Evolutionary conservation across 2,797 vertebrate genomes (phyloP), one percentile per base, ranked within the genome.

Genomic region (Anabas testudineus): DNA sequence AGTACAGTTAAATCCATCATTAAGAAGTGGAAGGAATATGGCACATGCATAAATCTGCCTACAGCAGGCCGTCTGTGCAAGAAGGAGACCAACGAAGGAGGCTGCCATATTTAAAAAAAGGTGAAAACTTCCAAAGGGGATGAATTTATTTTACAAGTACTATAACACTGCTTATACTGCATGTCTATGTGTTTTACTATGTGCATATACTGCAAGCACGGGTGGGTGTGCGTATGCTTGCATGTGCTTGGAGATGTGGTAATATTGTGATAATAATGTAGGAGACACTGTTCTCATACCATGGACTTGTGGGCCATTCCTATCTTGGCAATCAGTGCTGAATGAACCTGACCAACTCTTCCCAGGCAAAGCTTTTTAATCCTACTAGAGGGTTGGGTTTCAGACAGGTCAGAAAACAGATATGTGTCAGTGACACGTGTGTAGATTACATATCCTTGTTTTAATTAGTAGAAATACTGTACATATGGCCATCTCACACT

Each of bases 331-430:
- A 87, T 85, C 67, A 75, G 78, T 85, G 72, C 82, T 54, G 51
- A 86, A 74, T 69, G 55, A 81, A 85, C 74, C 85, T 80, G 76
- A 80, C 79, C 87, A 88, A 76, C 81, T 85, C 85, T 83, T 91
- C 89, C 81, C 83, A 83, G 79, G 90, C 85, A 89, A 90, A 93
- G 88, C 89, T 92, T 92, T 88, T 88, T 93, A 94, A 94, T 93
- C 92, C 92, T 12, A 69, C 78, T 75, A 53, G 24, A 34, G 76
- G 82, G 74, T 95, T 81, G 46, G 71, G 92, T 94, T 94, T 93
- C 93, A 92, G 47, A 73, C 76, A 80, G 88, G 89, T 92, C 90
- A 91, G 83, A 88, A 54, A 77, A 71, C 76, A 91, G 91, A 91
- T 91, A 94, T 88, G 90, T 89, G 90, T 87, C 90, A 88, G 89